Conservation (phyloP, 2,888 invertebrate genomes). For the Tenodera sinensis region DNA sequence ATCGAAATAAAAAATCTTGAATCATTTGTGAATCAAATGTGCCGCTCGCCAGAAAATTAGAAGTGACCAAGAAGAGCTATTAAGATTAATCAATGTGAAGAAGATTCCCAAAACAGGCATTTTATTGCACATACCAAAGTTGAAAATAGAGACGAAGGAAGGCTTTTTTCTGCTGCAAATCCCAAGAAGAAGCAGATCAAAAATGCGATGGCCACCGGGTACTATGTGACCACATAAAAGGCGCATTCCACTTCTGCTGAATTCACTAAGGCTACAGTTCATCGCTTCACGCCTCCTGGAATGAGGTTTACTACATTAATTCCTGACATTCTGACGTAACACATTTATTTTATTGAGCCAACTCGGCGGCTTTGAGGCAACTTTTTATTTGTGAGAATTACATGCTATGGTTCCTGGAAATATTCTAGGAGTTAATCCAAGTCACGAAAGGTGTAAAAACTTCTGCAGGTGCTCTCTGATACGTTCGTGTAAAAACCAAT, state of each 20-base stretch:
- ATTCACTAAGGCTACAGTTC: neutral
- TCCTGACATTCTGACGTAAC: neutral
- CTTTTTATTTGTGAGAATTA: neutral
- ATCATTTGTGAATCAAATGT: neutral
- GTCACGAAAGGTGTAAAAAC: neutral
- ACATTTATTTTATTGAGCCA: neutral
- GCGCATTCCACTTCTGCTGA: neutral
- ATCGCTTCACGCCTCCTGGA: neutral
- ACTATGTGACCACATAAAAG: neutral
- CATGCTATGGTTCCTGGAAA: neutral
- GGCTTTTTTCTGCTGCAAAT: too few species aligned
- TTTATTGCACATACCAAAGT: neutral
- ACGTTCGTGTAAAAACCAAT: too few species aligned
- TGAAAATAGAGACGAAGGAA: too few species aligned
- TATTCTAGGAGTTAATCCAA: neutral
- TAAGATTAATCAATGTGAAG: neutral
- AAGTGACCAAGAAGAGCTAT: neutral
- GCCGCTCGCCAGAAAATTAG: neutral
- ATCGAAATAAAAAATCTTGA: neutral
- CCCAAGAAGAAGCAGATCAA: too few species aligned
- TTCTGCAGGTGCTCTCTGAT: too few species aligned
- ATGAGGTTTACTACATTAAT: neutral
- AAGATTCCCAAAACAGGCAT: neutral
- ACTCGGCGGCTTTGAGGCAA: neutral
- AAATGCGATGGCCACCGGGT: neutral